These are phyloP conservation scores for Eremophila alpestris DNA, from an alignment of 2,797 vertebrate species.

Conservation along the genomic window DNA sequence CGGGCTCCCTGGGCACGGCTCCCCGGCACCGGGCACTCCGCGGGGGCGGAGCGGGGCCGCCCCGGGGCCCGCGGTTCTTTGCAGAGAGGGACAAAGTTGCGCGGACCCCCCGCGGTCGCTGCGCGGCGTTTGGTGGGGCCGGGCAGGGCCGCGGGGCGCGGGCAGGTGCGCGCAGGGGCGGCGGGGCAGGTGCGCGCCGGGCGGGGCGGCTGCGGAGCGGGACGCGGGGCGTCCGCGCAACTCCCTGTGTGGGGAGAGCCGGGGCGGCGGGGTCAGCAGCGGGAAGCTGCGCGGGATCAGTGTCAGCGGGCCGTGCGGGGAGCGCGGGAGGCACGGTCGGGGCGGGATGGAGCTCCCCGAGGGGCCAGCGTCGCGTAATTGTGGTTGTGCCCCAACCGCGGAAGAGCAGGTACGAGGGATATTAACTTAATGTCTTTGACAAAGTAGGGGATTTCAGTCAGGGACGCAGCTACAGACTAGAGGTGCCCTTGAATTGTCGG, in stretches of 20 bases:
- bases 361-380: not conserved
- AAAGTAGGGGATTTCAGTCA: constrained; percentile 14
- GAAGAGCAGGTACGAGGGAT: constrained; percentile 3
- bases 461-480: not conserved
- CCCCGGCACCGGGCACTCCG: not conserved
- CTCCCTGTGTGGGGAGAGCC: not conserved
- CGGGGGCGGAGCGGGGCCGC: not conserved
- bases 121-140: not conserved
- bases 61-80: not conserved
- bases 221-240: not conserved
- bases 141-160: not conserved
- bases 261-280: not conserved
- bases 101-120: not conserved
- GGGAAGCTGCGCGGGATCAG: not conserved
- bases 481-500: constrained; percentile 18
- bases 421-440: not conserved
- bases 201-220: not conserved
- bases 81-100: not conserved
- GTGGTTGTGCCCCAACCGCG: not conserved
- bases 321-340: not conserved
- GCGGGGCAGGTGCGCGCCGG: not conserved
- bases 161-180: not conserved
- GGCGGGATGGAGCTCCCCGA: constrained; percentile 32
- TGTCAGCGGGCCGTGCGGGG: not conserved
- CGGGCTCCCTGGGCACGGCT: not conserved